phyloP scores from a whole-genome alignment of 2,113 vertebrate species.

The Plectropomus leopardus region DNA sequence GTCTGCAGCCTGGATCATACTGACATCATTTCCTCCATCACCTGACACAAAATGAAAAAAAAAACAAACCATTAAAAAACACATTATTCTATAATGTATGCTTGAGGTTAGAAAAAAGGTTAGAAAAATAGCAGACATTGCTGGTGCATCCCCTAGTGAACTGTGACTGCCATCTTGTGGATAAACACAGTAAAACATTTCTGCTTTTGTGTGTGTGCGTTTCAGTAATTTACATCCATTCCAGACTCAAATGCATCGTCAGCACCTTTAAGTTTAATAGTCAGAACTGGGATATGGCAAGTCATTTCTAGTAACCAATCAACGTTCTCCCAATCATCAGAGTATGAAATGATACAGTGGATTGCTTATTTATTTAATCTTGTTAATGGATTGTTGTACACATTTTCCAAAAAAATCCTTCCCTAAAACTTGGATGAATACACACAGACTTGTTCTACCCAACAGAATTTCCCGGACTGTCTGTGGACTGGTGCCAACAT shows the following conservation, averaged over 20 bases:
- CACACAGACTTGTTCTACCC: too few species aligned
- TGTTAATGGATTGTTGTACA: too few species aligned
- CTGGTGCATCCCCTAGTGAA: background rate
- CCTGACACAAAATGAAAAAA: constrained; percentile 77
- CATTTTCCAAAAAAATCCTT: background rate
- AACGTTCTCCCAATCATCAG: background rate
- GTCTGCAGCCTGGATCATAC: constrained; percentile 99
- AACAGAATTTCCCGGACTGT: background rate
- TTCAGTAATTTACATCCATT: background rate
- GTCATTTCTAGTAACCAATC: too few species aligned
- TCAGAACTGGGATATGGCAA: background rate
- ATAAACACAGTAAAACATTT: background rate
- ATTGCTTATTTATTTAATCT: background rate
- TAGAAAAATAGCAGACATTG: background rate
- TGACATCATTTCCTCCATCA: constrained; percentile 98
- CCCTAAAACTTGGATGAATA: background rate
- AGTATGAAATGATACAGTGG: background rate
- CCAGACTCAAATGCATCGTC: background rate
- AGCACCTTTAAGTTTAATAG: background rate
- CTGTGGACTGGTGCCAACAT: background rate
- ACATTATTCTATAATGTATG: accelerated
- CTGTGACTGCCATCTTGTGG: constrained; percentile 73
- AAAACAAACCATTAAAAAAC: background rate
- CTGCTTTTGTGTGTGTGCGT: background rate
- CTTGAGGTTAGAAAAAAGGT: background rate